Conservation (phyloP, 2,888 invertebrate species). For the Parthenolecanium corni region DNA sequence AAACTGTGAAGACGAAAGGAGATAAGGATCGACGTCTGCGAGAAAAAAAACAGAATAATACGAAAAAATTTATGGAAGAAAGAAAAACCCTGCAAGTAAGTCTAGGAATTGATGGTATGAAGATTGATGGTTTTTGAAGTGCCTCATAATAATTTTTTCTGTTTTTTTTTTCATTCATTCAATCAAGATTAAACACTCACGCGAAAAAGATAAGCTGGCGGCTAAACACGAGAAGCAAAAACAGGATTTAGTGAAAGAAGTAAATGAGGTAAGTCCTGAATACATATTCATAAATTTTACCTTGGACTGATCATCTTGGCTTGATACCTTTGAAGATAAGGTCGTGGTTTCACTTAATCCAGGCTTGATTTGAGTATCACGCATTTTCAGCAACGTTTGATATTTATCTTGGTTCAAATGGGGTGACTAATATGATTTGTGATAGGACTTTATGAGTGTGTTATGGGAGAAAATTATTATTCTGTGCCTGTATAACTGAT, state of each 20-base stretch:
- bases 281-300: too few species aligned
- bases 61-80: constrained; percentile 94
- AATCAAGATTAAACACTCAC: constrained; percentile 67
- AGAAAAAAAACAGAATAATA: constrained; percentile 95
- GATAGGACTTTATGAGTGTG: too few species aligned
- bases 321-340: too few species aligned
- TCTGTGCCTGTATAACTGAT: neutral
- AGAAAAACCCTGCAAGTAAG: constrained; percentile 51
- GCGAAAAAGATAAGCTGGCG: constrained; percentile 84
- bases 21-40: constrained; percentile 87
- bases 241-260: constrained; percentile 76
- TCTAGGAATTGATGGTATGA: neutral
- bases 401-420: too few species aligned
- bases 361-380: too few species aligned
- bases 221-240: constrained; percentile 84
- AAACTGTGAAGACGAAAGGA: constrained; percentile 89
- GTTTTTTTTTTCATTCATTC: too few species aligned
- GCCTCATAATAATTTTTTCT: neutral
- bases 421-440: too few species aligned
- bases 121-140: too few species aligned
- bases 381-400: too few species aligned
- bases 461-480: too few species aligned
- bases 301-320: too few species aligned
- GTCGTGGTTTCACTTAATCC: too few species aligned
- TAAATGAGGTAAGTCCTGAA: constrained; percentile 57